Evolutionary conservation across 2,113 vertebrate species (phyloP).

Genomic region (Haplotaxodon microlepis): DNA sequence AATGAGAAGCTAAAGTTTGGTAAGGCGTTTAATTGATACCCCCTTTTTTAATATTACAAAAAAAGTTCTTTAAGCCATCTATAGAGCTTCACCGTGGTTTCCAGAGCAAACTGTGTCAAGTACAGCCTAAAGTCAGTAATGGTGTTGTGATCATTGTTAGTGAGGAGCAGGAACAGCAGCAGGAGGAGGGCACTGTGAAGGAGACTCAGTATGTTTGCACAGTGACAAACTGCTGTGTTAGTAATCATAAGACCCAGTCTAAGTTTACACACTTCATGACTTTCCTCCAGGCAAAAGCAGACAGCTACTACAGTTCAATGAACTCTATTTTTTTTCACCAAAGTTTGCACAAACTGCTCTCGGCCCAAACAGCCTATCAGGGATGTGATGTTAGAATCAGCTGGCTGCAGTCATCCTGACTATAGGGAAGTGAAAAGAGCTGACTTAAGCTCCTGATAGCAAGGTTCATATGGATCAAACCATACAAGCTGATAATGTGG

Average conservation of each 20-base stretch:
- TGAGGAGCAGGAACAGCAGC: not conserved
- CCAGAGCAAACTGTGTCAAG: not conserved
- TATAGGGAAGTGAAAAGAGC: not conserved
- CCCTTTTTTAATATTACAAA: not conserved
- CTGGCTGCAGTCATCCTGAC: not conserved
- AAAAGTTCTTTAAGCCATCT: not conserved
- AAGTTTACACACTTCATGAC: slow-evolving; percentile 36
- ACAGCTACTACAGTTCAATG: slow-evolving; percentile 55
- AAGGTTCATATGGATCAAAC: not conserved
- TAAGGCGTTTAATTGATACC: not conserved
- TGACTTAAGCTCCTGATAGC: not conserved
- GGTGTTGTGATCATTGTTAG: not conserved
- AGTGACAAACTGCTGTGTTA: not conserved
- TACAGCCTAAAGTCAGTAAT: not conserved
- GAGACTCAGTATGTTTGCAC: slow-evolving; percentile 7
- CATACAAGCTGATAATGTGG: not conserved
- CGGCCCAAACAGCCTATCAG: not conserved
- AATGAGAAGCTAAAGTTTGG: not conserved
- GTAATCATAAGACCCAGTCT: slow-evolving; percentile 39
- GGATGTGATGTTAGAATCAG: not conserved
- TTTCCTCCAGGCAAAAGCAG: slow-evolving; percentile 9
- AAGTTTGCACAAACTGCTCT: slow-evolving; percentile 8
- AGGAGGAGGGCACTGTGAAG: not conserved
- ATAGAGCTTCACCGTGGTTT: not conserved
- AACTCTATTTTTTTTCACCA: slow-evolving; percentile 16